Evolutionary conservation across 2,113 vertebrate species (phyloP).

Genomic region (Chaetodon trifascialis): DNA sequence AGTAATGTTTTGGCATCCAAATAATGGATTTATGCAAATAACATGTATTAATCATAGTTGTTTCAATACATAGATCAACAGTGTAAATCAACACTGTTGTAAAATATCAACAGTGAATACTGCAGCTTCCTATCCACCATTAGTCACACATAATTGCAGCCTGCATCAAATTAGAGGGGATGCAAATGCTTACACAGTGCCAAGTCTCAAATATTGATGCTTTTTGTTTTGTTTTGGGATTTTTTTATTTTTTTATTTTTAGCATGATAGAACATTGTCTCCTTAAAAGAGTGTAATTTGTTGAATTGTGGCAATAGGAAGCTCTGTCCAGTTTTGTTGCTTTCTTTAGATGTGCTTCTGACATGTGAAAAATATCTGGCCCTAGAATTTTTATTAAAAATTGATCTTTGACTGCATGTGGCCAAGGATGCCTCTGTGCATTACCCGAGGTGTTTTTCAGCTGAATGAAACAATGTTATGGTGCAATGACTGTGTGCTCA

Average conservation of each 20-base stretch:
- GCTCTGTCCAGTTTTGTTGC: constrained; percentile 4
- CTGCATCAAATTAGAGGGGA: constrained; percentile 59
- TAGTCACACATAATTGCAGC: constrained; percentile 67
- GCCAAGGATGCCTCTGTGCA: constrained; percentile 35
- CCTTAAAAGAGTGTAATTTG: constrained; percentile 24
- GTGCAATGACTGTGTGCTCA: constrained; percentile 6
- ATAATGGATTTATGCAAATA: constrained; percentile 66
- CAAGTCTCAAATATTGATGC: constrained; percentile 34
- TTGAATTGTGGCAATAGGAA: constrained; percentile 43
- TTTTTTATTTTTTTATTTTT: neutral
- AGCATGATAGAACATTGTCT: constrained; percentile 19
- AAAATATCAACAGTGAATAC: constrained; percentile 51
- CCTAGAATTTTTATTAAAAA: constrained; percentile 49
- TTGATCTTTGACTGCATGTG: constrained; percentile 53
- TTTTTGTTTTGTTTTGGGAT: neutral
- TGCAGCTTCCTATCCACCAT: constrained; percentile 51
- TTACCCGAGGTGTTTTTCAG: constrained; percentile 47
- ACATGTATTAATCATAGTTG: constrained; percentile 61
- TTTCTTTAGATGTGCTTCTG: constrained; percentile 34
- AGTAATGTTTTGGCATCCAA: constrained; percentile 37
- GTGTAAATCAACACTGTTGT: constrained; percentile 56
- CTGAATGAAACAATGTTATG: constrained; percentile 47
- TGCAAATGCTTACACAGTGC: constrained; percentile 31
- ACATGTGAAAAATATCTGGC: constrained; percentile 58
- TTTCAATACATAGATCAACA: constrained; percentile 56